Conservation (phyloP, 2,797 vertebrate species). For the Phaenicophaeus curvirostris region DNA sequence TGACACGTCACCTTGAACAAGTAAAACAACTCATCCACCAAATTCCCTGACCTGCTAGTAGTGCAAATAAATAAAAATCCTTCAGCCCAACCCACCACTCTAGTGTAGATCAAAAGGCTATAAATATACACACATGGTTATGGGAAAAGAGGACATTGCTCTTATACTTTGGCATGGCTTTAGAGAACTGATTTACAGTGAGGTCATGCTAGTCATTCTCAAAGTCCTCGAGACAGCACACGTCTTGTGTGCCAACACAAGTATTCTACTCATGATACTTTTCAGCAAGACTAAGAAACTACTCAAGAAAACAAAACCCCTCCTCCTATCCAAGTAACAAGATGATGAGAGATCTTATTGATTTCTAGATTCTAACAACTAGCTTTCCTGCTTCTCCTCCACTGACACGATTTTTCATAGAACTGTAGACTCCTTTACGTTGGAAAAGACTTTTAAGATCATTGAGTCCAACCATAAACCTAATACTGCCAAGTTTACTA, state of each 20-base stretch:
- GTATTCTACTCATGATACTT: neutral
- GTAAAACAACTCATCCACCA: neutral
- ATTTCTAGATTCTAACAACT: neutral
- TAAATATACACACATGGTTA: neutral
- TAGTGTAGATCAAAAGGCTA: neutral
- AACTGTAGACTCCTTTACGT: too few relatives aligned
- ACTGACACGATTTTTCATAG: neutral
- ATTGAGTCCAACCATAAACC: too few relatives aligned
- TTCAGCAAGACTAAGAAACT: neutral
- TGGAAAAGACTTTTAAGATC: too few relatives aligned
- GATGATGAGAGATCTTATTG: neutral
- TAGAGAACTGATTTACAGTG: neutral
- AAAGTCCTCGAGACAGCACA: neutral
- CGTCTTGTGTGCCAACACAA: neutral
- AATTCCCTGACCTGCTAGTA: neutral
- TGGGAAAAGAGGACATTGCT: neutral
- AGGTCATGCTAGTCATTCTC: neutral
- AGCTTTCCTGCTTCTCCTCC: neutral
- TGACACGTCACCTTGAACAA: neutral
- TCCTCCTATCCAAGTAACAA: neutral
- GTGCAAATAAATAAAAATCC: neutral
- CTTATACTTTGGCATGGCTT: neutral
- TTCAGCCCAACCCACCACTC: neutral
- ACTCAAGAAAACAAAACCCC: neutral
- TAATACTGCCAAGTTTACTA: too few relatives aligned